Evolutionary conservation across 2,888 invertebrate genomes (phyloP), one percentile per base, ranked within the genome.

Genomic region (Mythimna pallens): DNA sequence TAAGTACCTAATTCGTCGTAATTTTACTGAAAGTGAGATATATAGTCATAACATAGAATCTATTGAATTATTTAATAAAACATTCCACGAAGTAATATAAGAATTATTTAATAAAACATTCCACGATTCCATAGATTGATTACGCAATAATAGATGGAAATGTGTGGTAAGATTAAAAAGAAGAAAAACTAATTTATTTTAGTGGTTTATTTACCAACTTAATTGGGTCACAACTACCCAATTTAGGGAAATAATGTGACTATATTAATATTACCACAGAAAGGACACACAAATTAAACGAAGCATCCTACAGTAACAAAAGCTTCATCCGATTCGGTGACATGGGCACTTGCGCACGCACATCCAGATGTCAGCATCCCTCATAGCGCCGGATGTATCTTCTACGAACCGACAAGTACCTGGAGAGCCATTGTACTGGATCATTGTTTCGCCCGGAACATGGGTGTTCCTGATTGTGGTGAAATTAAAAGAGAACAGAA

Each of bases 341-440:
- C 64, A 67, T 52, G 61, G 62, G 25, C 67, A 77, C 76, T 85
- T 82, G 80, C 67, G 70, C 81, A 77, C 67, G 80, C 83, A 85
- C 61, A 40, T 25, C 25, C 55, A 55, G 82, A 87, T 88, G 88
- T 80, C 80, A 75, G 70, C 83, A 82, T 85, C 86, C 86, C 84
- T 74, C 81, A 75, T 71, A 82, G 84, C 86, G 83, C 87, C 88
- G 89, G 88, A 87, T 87, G 85, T 80, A 73, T 65, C 82, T 82
- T 82, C 86, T 86, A 83, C 78, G 43, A 66, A 83, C 65, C 79
- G 77, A 62, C 40, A 83, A 77, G 72, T 80, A 85, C 80, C 84
- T 83, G 83, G 36, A 68, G 67, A 34, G 61, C 80, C 14, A 85
- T 83, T 84, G 73, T 80, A 54, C 36, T 61, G 80, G 71, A 17